A percentile compares a stretch with the other conserved stretches of the same genome.
Evolutionary conservation across 1,140 invertebrate genomes (phyloP).

Genomic region (Argopecten irradians): DNA sequence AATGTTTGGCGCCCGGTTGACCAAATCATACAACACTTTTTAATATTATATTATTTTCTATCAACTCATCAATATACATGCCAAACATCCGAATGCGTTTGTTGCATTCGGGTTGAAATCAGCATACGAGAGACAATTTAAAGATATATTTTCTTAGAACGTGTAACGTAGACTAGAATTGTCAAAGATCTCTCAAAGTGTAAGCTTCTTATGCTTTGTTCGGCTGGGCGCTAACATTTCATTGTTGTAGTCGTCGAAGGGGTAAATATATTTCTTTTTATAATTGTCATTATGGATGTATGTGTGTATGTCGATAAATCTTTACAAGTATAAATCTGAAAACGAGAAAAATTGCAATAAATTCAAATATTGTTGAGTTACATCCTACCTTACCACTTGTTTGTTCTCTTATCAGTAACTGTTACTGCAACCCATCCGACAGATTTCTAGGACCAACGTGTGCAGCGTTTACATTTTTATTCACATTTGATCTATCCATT

Average conservation of each 20-base stretch:
- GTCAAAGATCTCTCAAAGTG: background rate
- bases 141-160: constrained; percentile 3
- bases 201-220: background rate
- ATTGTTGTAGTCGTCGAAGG: background rate
- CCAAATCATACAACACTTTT: background rate
- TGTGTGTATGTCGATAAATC: background rate
- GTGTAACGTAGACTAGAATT: background rate
- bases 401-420: background rate
- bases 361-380: constrained; percentile 18
- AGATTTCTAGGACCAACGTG: background rate
- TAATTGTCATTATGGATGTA: background rate
- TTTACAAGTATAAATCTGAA: constrained; percentile 12
- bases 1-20: background rate
- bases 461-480: constrained; percentile 5
- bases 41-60: constrained; percentile 7
- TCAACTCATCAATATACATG: background rate
- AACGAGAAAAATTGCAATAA: constrained; percentile 23
- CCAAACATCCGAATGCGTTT: background rate
- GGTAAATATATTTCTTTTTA: constrained; percentile 23
- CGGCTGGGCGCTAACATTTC: background rate
- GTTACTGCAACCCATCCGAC: background rate
- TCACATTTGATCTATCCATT: background rate
- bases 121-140: background rate
- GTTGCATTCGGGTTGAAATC: constrained; percentile 8
- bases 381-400: background rate